phyloP scores from a whole-genome alignment of 2,888 invertebrate genomes.

The Drosophila testacea region DNA sequence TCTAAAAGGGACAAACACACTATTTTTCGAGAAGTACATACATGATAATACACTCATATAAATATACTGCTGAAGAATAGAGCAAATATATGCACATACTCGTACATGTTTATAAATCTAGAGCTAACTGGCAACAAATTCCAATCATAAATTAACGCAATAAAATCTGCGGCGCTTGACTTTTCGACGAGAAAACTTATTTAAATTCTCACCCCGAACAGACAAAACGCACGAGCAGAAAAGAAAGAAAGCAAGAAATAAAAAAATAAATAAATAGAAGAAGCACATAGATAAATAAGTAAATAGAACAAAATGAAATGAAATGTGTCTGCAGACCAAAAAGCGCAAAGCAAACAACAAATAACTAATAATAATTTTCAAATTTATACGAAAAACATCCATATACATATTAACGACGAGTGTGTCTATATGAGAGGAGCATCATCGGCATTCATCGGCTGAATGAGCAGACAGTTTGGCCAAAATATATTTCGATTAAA shows the following conservation, averaged over 20 bases:
- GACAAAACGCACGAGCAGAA: conserved; percentile 8
- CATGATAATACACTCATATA: conserved; percentile 5
- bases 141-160: conserved; percentile 73
- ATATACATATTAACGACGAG: conserved; percentile 44
- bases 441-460: conserved; percentile 30
- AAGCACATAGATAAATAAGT: conserved; percentile 17
- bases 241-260: conserved; percentile 5
- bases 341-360: conserved; percentile 63
- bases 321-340: conserved; percentile 70
- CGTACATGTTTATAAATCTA: conserved; percentile 47
- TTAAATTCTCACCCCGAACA: conserved; percentile 52
- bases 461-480: conserved; percentile 51
- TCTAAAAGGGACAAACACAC: conserved; percentile 21
- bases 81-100: conserved; percentile 14
- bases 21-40: conserved; percentile 64
- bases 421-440: conserved; percentile 20
- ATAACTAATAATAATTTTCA: conserved; percentile 78
- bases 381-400: conserved; percentile 65
- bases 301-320: conserved; percentile 28
- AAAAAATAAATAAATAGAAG: conserved; percentile 17
- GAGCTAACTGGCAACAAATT: conserved; percentile 71
- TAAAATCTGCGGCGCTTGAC: conserved; percentile 60
- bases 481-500: conserved; percentile 75
- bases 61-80: conserved; percentile 31
- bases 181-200: conserved; percentile 52